Conservation (phyloP, 2,888 invertebrate genomes). For the Lampropteryx suffumata region DNA sequence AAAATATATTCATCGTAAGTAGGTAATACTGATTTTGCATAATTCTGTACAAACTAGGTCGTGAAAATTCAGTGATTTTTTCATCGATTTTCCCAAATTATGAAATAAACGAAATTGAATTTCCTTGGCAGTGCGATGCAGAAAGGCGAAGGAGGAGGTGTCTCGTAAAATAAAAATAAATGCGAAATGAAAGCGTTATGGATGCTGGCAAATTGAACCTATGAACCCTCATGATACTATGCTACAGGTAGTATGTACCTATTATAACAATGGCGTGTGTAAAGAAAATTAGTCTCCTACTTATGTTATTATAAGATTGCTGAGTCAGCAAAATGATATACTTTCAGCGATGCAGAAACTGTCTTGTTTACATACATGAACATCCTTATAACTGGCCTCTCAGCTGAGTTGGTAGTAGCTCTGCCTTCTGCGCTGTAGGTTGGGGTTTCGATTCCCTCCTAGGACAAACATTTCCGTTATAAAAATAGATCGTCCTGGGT, state of each 20-base stretch:
- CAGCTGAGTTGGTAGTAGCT: too few relatives aligned
- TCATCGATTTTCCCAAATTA: slow-evolving; percentile 21
- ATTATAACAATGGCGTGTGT: slow-evolving; percentile 6
- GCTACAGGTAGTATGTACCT: slow-evolving; percentile 2
- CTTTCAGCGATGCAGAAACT: too few relatives aligned
- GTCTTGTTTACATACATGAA: too few relatives aligned
- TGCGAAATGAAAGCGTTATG: slow-evolving; percentile 25
- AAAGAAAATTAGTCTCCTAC: background rate
- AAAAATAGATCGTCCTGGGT: too few relatives aligned
- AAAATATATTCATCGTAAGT: background rate
- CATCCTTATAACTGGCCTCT: too few relatives aligned
- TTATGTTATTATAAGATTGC: too few relatives aligned
- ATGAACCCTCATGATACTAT: slow-evolving; percentile 9
- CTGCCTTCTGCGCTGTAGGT: too few relatives aligned
- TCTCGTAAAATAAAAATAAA: slow-evolving; percentile 32
- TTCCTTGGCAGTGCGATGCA: slow-evolving; percentile 20
- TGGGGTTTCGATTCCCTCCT: too few relatives aligned
- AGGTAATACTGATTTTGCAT: slow-evolving; percentile 9
- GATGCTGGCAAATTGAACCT: slow-evolving; percentile 20
- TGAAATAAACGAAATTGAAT: slow-evolving; percentile 33
- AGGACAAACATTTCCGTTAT: too few relatives aligned
- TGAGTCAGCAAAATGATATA: too few relatives aligned
- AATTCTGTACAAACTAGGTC: background rate
- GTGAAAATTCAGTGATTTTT: slow-evolving; percentile 1
- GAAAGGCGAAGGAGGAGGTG: slow-evolving; percentile 11